Percentiles rank a stretch among this genome's conserved stretches.
Conservation (phyloP, 2,888 invertebrate species). For the Mythimna albipuncta region DNA sequence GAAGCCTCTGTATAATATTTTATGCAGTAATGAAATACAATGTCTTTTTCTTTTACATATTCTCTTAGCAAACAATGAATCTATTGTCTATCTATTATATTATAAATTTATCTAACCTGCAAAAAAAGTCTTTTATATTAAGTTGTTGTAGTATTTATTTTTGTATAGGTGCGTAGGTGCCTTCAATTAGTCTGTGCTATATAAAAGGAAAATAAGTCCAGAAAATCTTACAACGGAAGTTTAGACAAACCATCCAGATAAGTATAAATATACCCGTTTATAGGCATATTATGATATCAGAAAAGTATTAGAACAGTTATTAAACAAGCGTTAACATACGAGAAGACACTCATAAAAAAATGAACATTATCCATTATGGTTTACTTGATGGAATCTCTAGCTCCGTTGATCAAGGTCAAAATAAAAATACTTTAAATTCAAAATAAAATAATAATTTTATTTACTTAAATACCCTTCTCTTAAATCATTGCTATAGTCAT, state of each 20-base stretch:
- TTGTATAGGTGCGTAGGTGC: neutral
- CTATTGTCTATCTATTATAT: neutral
- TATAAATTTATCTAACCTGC: neutral
- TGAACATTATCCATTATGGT: too few relatives aligned
- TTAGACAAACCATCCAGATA: neutral
- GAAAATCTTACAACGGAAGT: neutral
- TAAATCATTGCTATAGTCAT: neutral
- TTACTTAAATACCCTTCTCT: neutral
- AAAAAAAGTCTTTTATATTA: neutral
- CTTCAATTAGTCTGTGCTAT: neutral
- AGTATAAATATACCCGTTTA: neutral
- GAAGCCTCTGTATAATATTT: neutral
- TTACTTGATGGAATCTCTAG: neutral
- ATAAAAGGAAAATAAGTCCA: neutral
- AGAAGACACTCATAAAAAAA: neutral
- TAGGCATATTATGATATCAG: neutral
- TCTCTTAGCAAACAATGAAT: neutral
- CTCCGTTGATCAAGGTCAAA: neutral
- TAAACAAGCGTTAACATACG: neutral
- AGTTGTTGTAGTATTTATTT: neutral
- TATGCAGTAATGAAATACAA: neutral
- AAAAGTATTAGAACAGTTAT: neutral
- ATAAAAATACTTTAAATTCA: neutral
- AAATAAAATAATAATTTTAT: neutral
- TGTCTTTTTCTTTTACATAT: neutral